Evolutionary conservation across 2,113 vertebrate genomes (phyloP).

Genomic region (Melierax canorus): DNA sequence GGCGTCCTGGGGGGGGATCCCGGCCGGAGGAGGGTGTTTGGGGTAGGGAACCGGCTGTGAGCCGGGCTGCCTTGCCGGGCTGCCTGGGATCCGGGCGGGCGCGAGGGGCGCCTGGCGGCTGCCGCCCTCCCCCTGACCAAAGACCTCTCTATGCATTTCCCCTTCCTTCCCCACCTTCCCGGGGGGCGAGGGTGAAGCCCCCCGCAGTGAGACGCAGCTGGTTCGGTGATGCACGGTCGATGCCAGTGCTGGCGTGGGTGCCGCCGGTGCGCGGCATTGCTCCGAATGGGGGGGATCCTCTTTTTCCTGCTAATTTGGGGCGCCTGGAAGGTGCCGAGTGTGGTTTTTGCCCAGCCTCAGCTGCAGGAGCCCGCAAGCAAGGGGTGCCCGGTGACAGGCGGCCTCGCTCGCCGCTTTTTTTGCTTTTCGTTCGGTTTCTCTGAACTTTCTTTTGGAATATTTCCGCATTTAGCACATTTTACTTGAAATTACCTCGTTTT

Average conservation of each 20-base stretch:
- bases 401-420: not conserved
- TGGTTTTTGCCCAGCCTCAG: not conserved
- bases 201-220: not conserved
- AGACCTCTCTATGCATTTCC: conserved; percentile 61
- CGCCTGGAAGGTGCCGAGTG: not conserved
- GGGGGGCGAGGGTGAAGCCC: not conserved
- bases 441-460: conserved; percentile 70
- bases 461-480: conserved; percentile 88
- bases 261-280: not conserved
- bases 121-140: conserved; percentile 30
- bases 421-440: conserved; percentile 6
- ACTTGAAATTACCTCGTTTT: conserved; percentile 98
- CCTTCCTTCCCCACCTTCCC: not conserved
- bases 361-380: not conserved
- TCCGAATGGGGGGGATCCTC: not conserved
- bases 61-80: not conserved
- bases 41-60: not conserved
- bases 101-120: not conserved
- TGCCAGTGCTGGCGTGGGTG: not conserved
- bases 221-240: not conserved
- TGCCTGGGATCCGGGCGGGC: not conserved
- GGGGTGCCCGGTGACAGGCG: not conserved
- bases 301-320: not conserved
- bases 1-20: not conserved
- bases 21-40: not conserved